Percentiles rank a stretch among this genome's conserved stretches.
These are phyloP conservation scores for Lerema accius DNA, from an alignment of 1,140 invertebrate species.

Conservation along the genomic window DNA sequence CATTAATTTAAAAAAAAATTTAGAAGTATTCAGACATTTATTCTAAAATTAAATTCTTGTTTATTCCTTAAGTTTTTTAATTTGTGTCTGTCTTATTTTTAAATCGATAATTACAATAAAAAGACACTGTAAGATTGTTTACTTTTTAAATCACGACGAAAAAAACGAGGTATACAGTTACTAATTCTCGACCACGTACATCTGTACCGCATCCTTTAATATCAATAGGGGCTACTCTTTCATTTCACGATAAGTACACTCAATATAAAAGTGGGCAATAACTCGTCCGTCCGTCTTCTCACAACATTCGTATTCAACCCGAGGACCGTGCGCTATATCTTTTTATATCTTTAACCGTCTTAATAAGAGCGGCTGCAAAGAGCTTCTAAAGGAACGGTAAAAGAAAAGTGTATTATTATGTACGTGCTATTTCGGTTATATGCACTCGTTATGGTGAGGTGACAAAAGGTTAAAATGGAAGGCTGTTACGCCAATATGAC, in stretches of 20 bases:
- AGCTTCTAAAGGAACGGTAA: slow-evolving; percentile 28
- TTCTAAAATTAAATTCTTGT: too few relatives aligned
- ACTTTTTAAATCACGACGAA: too few relatives aligned
- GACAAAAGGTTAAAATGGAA: slow-evolving; percentile 4
- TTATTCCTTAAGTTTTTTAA: too few relatives aligned
- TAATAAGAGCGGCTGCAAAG: slow-evolving; percentile 31
- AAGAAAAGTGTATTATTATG: slow-evolving; percentile 8
- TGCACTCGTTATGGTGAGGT: slow-evolving; percentile 16
- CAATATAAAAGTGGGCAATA: slow-evolving; percentile 26
- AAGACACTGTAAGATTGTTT: too few relatives aligned
- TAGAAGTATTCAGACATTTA: too few relatives aligned
- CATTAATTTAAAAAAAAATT: too few relatives aligned
- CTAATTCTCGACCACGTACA: too few relatives aligned
- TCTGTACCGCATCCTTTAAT: neutral
- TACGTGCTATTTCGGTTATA: slow-evolving; percentile 17
- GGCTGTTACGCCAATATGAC: neutral
- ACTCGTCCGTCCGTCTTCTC: slow-evolving; percentile 22
- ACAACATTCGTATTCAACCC: slow-evolving; percentile 31
- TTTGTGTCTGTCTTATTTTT: too few relatives aligned
- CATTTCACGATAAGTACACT: slow-evolving; percentile 14
- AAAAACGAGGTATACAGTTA: too few relatives aligned
- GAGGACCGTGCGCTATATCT: slow-evolving; percentile 29
- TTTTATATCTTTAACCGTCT: slow-evolving; percentile 33
- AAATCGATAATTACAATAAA: too few relatives aligned
- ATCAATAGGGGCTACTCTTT: slow-evolving; percentile 3